Percentiles rank a stretch among this genome's conserved stretches.
These are phyloP conservation scores for Rousettus madagascariensis DNA, from an alignment of 2,797 vertebrate species.

Conservation along the genomic window DNA sequence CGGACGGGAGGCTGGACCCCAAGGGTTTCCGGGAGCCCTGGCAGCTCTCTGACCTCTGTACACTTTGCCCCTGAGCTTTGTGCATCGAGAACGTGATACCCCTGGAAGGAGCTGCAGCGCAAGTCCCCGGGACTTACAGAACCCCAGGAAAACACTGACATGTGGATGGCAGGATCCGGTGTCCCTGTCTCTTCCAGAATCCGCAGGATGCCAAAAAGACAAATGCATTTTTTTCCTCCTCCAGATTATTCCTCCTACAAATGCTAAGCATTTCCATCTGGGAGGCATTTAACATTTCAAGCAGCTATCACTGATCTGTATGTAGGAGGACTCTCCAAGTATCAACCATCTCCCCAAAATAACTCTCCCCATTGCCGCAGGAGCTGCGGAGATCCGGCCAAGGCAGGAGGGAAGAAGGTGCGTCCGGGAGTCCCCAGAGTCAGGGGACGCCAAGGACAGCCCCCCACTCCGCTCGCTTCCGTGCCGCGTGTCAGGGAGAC, in stretches of 20 bases:
- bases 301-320: constrained; percentile 69
- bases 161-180: constrained; percentile 48
- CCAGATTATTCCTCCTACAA: constrained; percentile 80
- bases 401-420: constrained; percentile 8
- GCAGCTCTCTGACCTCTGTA: not conserved
- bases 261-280: constrained; percentile 81
- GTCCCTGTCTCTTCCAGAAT: constrained; percentile 62
- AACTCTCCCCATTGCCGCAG: constrained; percentile 52
- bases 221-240: constrained; percentile 72
- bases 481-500: not conserved
- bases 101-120: not conserved
- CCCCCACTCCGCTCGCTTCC: not conserved
- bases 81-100: not conserved
- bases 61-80: not conserved
- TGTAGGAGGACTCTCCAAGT: constrained; percentile 72
- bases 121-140: not conserved
- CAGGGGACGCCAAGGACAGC: not conserved
- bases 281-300: constrained; percentile 79
- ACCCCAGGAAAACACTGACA: constrained; percentile 68
- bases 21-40: not conserved
- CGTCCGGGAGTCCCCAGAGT: not conserved
- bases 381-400: constrained; percentile 22
- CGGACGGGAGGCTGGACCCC: not conserved
- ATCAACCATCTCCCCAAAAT: constrained; percentile 73
- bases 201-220: constrained; percentile 76